Evolutionary conservation across 2,888 invertebrate species (phyloP).

Genomic region (Mycalesis mineus): DNA sequence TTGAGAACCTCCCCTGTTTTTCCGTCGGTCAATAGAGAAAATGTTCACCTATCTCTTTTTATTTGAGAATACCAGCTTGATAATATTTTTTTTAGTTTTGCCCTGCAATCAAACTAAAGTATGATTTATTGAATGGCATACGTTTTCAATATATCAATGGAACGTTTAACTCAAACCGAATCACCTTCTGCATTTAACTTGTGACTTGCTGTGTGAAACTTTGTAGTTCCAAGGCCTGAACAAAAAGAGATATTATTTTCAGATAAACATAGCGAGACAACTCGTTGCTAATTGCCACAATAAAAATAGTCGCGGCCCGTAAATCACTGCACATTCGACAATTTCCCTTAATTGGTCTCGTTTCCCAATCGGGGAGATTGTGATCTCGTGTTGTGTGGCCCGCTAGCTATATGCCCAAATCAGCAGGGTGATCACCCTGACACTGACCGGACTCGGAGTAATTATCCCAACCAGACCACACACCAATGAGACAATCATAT

Average conservation of each 20-base stretch:
- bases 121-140: too few relatives aligned
- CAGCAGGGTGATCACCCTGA: conserved; percentile 36
- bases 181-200: conserved; percentile 24
- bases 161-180: conserved; percentile 17
- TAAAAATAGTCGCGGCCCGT: conserved; percentile 49
- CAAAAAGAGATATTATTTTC: conserved; percentile 26
- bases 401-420: conserved; percentile 33
- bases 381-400: conserved; percentile 44
- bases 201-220: conserved; percentile 26
- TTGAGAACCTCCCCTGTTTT: too few relatives aligned
- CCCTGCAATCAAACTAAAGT: too few relatives aligned
- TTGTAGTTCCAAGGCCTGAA: conserved; percentile 20
- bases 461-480: conserved; percentile 51
- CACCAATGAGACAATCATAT: conserved; percentile 37
- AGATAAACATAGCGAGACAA: conserved; percentile 35
- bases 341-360: conserved; percentile 66
- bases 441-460: conserved; percentile 36
- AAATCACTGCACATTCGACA: conserved; percentile 58
- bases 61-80: too few relatives aligned
- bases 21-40: too few relatives aligned
- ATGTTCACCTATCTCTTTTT: too few relatives aligned
- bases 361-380: conserved; percentile 60
- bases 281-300: conserved; percentile 51
- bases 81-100: too few relatives aligned
- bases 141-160: background rate